Percentiles rank a stretch among this genome's conserved stretches.
Conservation (phyloP, 2,797 vertebrate species). For the Alauda arvensis region DNA sequence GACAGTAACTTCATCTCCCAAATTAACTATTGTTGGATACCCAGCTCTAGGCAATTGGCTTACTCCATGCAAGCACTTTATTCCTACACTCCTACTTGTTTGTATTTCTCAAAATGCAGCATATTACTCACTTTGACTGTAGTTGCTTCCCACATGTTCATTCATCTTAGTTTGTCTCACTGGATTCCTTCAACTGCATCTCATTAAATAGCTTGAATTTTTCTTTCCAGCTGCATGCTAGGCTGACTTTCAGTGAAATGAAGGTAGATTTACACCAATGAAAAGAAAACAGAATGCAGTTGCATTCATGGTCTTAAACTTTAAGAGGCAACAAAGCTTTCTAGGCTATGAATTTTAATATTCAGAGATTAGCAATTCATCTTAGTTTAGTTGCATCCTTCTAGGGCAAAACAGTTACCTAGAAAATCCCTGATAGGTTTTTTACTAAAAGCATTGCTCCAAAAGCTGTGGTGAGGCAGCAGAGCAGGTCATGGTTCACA, state of each 20-base stretch:
- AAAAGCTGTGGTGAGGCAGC: not conserved
- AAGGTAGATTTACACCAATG: not conserved
- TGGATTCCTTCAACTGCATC: not conserved
- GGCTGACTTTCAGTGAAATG: not conserved
- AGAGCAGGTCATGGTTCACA: not conserved
- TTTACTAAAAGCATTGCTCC: not conserved
- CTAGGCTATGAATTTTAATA: not conserved
- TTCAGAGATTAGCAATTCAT: not conserved
- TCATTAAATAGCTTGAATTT: not conserved
- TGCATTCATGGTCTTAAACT: not conserved
- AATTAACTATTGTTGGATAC: not conserved
- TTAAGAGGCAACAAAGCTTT: not conserved
- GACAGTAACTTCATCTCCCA: constrained; percentile 14
- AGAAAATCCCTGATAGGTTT: not conserved
- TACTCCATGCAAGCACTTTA: not conserved
- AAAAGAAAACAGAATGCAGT: not conserved
- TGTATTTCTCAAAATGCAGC: constrained; percentile 7
- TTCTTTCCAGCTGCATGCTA: not conserved
- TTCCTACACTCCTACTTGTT: not conserved
- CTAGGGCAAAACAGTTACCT: not conserved
- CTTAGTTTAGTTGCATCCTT: not conserved
- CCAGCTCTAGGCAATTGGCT: not conserved
- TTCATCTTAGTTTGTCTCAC: constrained; percentile 2
- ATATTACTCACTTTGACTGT: not conserved
- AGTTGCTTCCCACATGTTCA: not conserved